Evolutionary conservation across 2,113 vertebrate genomes (phyloP).

Genomic region (Spilogale gracilis): DNA sequence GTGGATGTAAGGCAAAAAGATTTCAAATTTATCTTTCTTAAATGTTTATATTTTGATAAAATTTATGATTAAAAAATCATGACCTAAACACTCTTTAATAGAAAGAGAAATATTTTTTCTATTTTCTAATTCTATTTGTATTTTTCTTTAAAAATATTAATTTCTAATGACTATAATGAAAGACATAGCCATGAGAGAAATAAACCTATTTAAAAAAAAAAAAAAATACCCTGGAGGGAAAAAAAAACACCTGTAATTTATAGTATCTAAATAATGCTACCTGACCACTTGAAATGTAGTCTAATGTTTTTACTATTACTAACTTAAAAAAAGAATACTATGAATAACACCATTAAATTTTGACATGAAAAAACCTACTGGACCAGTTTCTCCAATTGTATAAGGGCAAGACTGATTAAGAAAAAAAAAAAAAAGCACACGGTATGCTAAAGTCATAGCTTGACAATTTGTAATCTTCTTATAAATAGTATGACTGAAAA

Average conservation of each 20-base stretch:
- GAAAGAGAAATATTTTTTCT: not conserved
- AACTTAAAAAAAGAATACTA: not conserved
- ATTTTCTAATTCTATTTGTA: too few relatives aligned
- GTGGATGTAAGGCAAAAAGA: conserved; percentile 88
- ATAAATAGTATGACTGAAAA: too few relatives aligned
- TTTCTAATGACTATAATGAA: conserved; percentile 32
- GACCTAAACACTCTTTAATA: not conserved
- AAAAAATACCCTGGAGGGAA: too few relatives aligned
- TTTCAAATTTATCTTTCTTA: not conserved
- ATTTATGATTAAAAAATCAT: not conserved
- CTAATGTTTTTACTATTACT: not conserved
- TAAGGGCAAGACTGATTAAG: not conserved
- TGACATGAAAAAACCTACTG: not conserved
- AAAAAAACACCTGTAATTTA: not conserved
- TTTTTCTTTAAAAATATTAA: not conserved
- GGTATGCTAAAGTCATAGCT: too few relatives aligned
- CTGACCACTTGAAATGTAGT: not conserved
- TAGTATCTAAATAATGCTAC: not conserved
- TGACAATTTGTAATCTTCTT: too few relatives aligned
- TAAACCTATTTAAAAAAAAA: not conserved
- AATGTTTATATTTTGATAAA: conserved; percentile 38
- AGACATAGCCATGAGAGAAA: not conserved
- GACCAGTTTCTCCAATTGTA: not conserved
- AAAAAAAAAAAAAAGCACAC: not conserved
- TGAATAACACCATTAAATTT: not conserved